A percentile compares a stretch with the other conserved stretches of the same genome.
phyloP scores from a whole-genome alignment of 2,888 invertebrate genomes.

The Parnassius orleans region DNA sequence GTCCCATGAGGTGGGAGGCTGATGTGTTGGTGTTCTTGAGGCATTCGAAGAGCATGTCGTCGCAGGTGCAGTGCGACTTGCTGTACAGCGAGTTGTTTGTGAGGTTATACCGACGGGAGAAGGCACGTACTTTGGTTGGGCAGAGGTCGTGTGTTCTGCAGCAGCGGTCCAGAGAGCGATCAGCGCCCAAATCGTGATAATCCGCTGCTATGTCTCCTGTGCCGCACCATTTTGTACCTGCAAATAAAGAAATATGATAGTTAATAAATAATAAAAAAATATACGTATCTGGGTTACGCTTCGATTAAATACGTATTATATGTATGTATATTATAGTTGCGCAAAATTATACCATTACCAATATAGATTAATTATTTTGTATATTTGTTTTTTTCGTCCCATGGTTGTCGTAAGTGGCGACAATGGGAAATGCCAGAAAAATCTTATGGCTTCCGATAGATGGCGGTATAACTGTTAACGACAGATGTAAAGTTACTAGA shows the following conservation, averaged over 20 bases:
- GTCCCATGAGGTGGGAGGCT: conserved; percentile 89
- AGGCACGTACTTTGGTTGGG: conserved; percentile 88
- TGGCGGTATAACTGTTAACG: too few relatives aligned
- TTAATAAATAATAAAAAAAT: too few relatives aligned
- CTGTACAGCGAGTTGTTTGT: conserved; percentile 92
- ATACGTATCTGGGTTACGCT: too few relatives aligned
- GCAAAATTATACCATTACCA: too few relatives aligned
- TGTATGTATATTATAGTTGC: too few relatives aligned
- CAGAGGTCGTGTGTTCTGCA: conserved; percentile 96
- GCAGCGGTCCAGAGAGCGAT: conserved; percentile 87
- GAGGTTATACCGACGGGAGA: conserved; percentile 88
- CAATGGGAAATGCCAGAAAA: too few relatives aligned
- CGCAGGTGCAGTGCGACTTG: conserved; percentile 94
- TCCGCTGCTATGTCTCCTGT: conserved; percentile 92
- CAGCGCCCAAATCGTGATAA: conserved; percentile 91
- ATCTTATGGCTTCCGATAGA: too few relatives aligned
- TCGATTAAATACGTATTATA: too few relatives aligned
- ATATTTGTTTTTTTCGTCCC: too few relatives aligned
- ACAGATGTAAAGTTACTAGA: too few relatives aligned
- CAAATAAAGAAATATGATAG: conserved; percentile 29
- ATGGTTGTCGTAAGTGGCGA: too few relatives aligned
- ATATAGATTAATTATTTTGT: too few relatives aligned
- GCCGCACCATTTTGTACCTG: conserved; percentile 96
- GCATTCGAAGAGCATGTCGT: conserved; percentile 90
- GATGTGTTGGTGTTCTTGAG: conserved; percentile 87